phyloP scores from a whole-genome alignment of 2,113 vertebrate genomes.

The Epinephelus moara region DNA sequence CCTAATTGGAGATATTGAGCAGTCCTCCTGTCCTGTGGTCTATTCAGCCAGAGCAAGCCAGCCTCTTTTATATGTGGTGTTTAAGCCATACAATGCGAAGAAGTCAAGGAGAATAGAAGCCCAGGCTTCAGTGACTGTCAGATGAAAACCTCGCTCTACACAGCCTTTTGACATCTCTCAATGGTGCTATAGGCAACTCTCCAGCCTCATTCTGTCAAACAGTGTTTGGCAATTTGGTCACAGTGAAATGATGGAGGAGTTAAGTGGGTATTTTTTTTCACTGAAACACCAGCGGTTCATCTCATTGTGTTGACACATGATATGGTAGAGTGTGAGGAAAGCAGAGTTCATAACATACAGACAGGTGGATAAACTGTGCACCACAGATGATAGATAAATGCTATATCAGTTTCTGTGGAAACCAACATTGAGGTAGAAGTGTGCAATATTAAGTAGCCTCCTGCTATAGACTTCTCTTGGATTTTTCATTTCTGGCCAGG shows the following conservation, averaged over 20 bases:
- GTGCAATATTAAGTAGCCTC: constrained; percentile 12
- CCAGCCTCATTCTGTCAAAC: constrained; percentile 70
- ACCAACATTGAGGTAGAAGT: neutral
- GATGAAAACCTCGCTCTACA: constrained; percentile 41
- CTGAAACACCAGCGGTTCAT: constrained; percentile 34
- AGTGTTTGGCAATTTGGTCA: constrained; percentile 61
- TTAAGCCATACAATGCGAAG: constrained; percentile 29
- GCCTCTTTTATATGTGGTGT: constrained; percentile 25
- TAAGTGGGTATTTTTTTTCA: constrained; percentile 4
- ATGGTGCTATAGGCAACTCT: constrained; percentile 57
- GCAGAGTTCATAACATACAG: neutral
- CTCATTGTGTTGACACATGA: constrained; percentile 21
- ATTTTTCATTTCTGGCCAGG: constrained; percentile 32
- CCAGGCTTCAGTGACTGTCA: constrained; percentile 29
- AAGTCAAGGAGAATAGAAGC: constrained; percentile 33
- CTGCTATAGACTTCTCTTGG: neutral
- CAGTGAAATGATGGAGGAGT: constrained; percentile 56
- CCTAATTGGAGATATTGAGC: constrained; percentile 44
- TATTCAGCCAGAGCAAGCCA: constrained; percentile 1
- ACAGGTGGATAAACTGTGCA: neutral
- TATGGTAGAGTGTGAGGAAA: constrained; percentile 22
- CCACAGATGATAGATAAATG: constrained; percentile 9
- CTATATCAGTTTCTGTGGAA: constrained; percentile 20
- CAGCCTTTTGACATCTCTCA: constrained; percentile 53
- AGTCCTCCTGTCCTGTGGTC: constrained; percentile 42